These are phyloP conservation scores for Pterocles gutturalis DNA, from an alignment of 2,113 vertebrate species.

Conservation along the genomic window DNA sequence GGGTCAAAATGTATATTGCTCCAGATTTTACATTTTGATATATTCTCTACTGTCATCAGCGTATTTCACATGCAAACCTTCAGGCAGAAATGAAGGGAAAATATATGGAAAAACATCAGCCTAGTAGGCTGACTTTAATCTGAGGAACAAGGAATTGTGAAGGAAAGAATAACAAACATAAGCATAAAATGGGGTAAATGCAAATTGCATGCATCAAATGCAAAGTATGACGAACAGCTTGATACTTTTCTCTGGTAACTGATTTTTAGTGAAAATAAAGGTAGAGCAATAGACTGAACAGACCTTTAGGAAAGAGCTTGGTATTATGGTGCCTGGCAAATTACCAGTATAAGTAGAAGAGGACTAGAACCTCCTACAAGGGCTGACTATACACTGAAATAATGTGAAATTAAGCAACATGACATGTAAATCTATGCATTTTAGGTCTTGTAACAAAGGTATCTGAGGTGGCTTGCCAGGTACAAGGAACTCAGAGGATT, in stretches of 20 bases:
- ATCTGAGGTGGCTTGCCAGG: neutral
- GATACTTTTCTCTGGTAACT: neutral
- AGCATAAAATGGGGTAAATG: neutral
- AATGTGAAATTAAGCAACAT: neutral
- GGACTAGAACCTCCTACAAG: neutral
- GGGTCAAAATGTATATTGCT: neutral
- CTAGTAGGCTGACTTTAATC: neutral
- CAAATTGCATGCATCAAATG: neutral
- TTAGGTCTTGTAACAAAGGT: neutral
- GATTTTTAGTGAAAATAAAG: neutral
- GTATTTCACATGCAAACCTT: neutral
- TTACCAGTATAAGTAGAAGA: neutral
- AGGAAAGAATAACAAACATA: neutral
- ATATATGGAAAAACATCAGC: neutral
- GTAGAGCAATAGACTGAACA: neutral
- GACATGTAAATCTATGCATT: neutral
- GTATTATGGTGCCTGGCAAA: neutral
- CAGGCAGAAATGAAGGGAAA: neutral
- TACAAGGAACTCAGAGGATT: neutral
- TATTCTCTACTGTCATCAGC: neutral
- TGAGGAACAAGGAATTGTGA: neutral
- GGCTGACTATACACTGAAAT: neutral
- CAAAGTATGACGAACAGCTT: neutral
- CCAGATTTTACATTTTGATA: neutral
- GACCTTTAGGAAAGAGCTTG: neutral